Percentiles rank a stretch among this genome's conserved stretches.
phyloP scores from a whole-genome alignment of 2,797 vertebrate species.

The Distichodus sexfasciatus region DNA sequence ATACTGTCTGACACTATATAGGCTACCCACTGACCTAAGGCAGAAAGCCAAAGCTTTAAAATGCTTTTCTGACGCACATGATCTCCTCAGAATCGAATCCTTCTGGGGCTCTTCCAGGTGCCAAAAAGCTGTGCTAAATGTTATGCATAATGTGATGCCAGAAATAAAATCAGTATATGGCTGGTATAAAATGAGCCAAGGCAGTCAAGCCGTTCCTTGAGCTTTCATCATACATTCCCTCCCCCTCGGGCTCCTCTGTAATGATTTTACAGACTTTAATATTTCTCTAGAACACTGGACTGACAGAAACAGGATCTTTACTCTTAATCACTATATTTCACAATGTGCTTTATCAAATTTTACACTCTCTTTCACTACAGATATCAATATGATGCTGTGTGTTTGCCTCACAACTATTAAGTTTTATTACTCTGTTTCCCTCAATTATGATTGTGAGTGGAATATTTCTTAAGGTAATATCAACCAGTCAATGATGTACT shows the following conservation, averaged over 20 bases:
- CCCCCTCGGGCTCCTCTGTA: constrained; percentile 29
- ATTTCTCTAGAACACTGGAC: constrained; percentile 33
- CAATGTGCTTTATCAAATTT: constrained; percentile 24
- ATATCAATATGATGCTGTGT: not conserved
- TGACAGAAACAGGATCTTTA: constrained; percentile 22
- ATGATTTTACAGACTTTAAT: constrained; percentile 31
- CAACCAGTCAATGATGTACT: no score
- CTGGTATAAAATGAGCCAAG: constrained; percentile 35
- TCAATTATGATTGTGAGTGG: not conserved
- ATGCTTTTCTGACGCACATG: no score
- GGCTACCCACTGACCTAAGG: no score
- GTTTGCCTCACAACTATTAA: not conserved
- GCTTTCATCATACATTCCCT: constrained; percentile 36
- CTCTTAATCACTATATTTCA: constrained; percentile 18
- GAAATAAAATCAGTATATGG: constrained; percentile 13
- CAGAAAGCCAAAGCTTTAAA: no score
- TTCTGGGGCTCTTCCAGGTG: not conserved
- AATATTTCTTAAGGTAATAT: not conserved
- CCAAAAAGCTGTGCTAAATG: not conserved
- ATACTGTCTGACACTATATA: no score
- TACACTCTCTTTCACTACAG: not conserved
- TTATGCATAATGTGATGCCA: not conserved
- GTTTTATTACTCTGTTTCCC: constrained; percentile 34
- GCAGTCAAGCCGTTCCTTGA: constrained; percentile 17
- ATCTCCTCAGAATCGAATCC: not conserved